Evolutionary conservation across 1,140 invertebrate species (phyloP).

Genomic region (Thaumatotibia leucotreta): DNA sequence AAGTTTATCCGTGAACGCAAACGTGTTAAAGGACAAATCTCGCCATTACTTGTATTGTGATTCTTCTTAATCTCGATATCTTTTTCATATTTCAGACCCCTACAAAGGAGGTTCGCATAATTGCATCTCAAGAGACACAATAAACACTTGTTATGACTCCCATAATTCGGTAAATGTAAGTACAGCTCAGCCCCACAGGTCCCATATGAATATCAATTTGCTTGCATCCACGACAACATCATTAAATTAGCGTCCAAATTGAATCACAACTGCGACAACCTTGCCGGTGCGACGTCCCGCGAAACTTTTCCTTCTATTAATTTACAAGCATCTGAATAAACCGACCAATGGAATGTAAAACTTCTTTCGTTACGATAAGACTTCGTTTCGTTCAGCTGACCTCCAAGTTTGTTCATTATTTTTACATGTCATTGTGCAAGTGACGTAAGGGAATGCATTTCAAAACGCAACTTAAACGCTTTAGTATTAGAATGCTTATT

Average conservation of each 20-base stretch:
- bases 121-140: constrained; percentile 40
- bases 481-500: constrained; percentile 50
- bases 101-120: constrained; percentile 23
- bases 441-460: constrained; percentile 42
- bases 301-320: constrained; percentile 75
- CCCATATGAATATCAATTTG: constrained; percentile 76
- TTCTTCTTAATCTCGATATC: not conserved
- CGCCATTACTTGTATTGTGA: not conserved
- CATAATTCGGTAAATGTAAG: not conserved
- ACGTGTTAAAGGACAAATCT: too few species aligned
- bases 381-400: constrained; percentile 45
- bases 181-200: constrained; percentile 36
- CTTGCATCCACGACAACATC: constrained; percentile 65
- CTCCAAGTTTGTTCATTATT: constrained; percentile 74
- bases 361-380: constrained; percentile 41
- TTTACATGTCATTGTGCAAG: constrained; percentile 76
- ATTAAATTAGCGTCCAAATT: constrained; percentile 76
- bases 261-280: constrained; percentile 75
- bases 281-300: constrained; percentile 67
- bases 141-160: constrained; percentile 37
- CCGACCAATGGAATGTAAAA: constrained; percentile 39
- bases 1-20: too few species aligned
- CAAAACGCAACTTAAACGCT: constrained; percentile 46
- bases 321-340: constrained; percentile 63
- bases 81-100: constrained; percentile 16